phyloP scores from a whole-genome alignment of 2,888 invertebrate genomes.

The Tachina fera region DNA sequence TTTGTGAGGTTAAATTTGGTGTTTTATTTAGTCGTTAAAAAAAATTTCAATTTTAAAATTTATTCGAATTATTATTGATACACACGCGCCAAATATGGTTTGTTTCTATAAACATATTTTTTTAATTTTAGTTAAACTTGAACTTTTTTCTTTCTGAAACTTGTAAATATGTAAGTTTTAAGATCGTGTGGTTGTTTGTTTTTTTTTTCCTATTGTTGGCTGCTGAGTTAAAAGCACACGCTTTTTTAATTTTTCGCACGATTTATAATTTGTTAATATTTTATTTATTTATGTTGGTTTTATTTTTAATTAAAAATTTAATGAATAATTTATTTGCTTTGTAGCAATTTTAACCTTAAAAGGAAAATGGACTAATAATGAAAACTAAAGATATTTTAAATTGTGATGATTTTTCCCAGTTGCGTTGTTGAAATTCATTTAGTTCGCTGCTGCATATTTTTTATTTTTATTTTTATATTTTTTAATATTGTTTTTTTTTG shows the following conservation, averaged over 20 bases:
- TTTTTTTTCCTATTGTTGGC: conserved; percentile 26
- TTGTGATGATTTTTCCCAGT: background rate
- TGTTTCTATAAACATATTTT: conserved; percentile 10
- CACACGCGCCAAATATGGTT: conserved; percentile 60
- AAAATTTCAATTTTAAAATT: conserved; percentile 31
- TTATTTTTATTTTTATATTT: conserved; percentile 1
- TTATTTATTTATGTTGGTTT: conserved; percentile 38
- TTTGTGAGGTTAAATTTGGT: background rate
- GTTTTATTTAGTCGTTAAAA: conserved; percentile 23
- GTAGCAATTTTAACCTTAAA: conserved; percentile 67
- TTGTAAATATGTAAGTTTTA: conserved; percentile 32
- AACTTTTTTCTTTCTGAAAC: conserved; percentile 34
- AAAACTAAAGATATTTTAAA: conserved; percentile 35
- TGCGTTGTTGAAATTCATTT: conserved; percentile 16
- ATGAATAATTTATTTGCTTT: conserved; percentile 65
- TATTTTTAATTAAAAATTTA: conserved; percentile 21
- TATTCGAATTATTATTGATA: conserved; percentile 3
- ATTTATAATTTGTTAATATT: conserved; percentile 62
- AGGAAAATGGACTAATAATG: conserved; percentile 38
- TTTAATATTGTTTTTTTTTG: background rate
- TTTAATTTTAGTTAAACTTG: conserved; percentile 17
- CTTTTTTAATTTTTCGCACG: conserved; percentile 67
- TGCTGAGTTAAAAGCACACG: conserved; percentile 48
- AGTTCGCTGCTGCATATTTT: conserved; percentile 16
- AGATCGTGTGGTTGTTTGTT: conserved; percentile 49